Base-by-base conservation (phyloP, 2,888 invertebrate genomes). In the Xylophagus ater region DNA sequence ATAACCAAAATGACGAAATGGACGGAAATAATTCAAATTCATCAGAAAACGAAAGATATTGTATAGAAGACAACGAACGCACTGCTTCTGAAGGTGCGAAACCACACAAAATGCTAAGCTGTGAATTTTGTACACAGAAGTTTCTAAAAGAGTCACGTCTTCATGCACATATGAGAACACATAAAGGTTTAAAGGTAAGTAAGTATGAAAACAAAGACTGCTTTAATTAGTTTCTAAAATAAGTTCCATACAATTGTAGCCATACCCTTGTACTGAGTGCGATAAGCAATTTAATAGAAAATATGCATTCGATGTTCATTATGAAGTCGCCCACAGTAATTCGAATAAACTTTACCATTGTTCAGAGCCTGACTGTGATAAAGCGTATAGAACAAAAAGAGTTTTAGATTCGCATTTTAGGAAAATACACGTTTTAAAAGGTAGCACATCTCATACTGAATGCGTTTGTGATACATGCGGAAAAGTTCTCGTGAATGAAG, bases 401-500 rank as follows among this genome's bases (percentile, higher is more conserved):
- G 34, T 38, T 17, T 24, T 46, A 7, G 25, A 20, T 4, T 19
- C 28, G 33, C 46, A 46, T 15, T 24, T 28, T 13, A 34, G 28
- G 17, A 36, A 37, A 10, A 21, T 19, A 2, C 43, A 43, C 31
- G n/a, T n/a, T n/a, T 17, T 35, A 17, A 14, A 19, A 9, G 18
- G 4, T 7, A n/a, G 3, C 3, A 8, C n/a, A 9, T 2, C 4
- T 14, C 30, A 35, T 24, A 23, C 23, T 29, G 9, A 10, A 2
- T 34, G 17, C 26, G 30, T 43, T 10, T 43, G 43, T 30, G 43
- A 43, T 24, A 5, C 20, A 9, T 43, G 43, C 36, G 43, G 43
- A 4, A 43, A 43, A 36, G 19, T 29, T 3, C 28, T 43, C 13
- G n/a, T 32, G 2, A 23, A 32, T 4, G 28, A 24, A 14, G 34